phyloP scores from a whole-genome alignment of 2,888 invertebrate genomes.

The Nephrotoma flavescens region DNA sequence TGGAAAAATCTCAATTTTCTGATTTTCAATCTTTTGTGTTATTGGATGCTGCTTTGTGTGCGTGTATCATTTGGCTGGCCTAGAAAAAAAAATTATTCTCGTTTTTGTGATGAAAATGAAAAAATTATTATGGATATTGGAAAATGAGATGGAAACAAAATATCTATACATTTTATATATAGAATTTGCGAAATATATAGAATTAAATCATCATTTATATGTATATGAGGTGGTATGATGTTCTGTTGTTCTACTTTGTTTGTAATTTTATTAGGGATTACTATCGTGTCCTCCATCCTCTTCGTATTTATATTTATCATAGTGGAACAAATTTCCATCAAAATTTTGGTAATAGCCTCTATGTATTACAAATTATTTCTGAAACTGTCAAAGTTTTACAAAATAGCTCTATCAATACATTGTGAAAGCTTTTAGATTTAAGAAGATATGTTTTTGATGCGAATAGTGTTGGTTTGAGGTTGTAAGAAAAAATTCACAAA shows the following conservation, averaged over 20 bases:
- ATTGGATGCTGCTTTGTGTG: not conserved
- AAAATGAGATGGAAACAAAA: not conserved
- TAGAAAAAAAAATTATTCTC: no score
- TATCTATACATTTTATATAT: not conserved
- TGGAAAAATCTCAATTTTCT: not conserved
- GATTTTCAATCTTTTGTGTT: not conserved
- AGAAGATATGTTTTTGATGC: no score
- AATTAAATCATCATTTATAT: not conserved
- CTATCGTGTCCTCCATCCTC: not conserved
- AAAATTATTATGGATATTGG: not conserved
- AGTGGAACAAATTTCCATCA: not conserved
- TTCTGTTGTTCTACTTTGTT: not conserved
- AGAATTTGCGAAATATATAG: not conserved
- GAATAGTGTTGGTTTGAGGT: no score
- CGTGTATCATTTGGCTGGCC: not conserved
- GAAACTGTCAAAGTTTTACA: no score
- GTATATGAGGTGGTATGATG: not conserved
- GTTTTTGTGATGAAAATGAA: not conserved
- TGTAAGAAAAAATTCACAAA: no score
- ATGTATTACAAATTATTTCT: no score
- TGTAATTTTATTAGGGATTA: not conserved
- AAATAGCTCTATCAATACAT: no score
- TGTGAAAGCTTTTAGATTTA: no score
- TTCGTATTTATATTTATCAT: not conserved
- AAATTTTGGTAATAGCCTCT: not conserved